phyloP scores from a whole-genome alignment of 2,888 invertebrate species.

The Sinhomidia bicolor region DNA sequence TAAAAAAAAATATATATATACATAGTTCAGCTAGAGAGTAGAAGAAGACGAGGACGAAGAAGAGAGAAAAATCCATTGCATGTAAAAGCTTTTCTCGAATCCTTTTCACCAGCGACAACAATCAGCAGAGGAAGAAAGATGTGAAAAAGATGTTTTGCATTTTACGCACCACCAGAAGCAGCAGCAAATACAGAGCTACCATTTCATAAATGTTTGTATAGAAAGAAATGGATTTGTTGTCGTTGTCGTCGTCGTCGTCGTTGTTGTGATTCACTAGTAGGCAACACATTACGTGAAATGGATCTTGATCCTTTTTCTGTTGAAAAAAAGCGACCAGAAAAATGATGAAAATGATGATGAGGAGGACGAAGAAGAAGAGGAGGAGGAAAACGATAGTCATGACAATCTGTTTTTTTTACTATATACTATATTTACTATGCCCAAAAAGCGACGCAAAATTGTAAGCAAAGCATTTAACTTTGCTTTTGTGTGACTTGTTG shows the following conservation, averaged over 20 bases:
- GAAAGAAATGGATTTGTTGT: constrained; percentile 60
- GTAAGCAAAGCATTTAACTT: background rate
- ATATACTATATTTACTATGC: too few relatives aligned
- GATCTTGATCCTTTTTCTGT: constrained; percentile 42
- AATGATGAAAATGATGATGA: constrained; percentile 16
- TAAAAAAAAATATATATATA: too few relatives aligned
- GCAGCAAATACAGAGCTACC: too few relatives aligned
- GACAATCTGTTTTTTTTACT: too few relatives aligned
- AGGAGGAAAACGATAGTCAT: background rate
- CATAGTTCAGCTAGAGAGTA: too few relatives aligned
- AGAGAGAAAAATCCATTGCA: constrained; percentile 28
- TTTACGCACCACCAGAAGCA: constrained; percentile 54
- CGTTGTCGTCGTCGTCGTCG: too few relatives aligned
- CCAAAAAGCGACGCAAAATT: too few relatives aligned
- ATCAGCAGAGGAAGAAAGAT: constrained; percentile 52
- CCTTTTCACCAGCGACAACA: constrained; percentile 62
- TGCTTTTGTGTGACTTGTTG: background rate
- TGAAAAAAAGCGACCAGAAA: too few relatives aligned
- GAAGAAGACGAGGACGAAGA: background rate
- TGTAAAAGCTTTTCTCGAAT: constrained; percentile 64
- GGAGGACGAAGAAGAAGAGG: constrained; percentile 12
- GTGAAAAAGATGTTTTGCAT: constrained; percentile 70
- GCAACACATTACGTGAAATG: constrained; percentile 58
- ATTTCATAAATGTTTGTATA: constrained; percentile 43
- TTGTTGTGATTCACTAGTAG: constrained; percentile 44